A percentile compares a stretch with the other conserved stretches of the same genome.
Evolutionary conservation across 1,140 invertebrate species (phyloP).

Genomic region (Drosophila kanapiae): DNA sequence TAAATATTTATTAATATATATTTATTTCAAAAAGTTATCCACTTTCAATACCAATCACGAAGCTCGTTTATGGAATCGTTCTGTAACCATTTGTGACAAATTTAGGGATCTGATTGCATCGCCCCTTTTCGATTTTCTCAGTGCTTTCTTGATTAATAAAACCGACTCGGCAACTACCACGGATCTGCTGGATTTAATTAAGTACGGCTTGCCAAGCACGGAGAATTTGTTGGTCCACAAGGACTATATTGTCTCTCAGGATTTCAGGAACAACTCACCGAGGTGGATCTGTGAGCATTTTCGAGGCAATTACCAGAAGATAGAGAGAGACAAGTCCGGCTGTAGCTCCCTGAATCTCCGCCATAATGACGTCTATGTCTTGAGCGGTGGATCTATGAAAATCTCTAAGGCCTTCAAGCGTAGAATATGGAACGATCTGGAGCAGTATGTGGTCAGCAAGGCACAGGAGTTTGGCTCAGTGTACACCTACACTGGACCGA

Average conservation of each 20-base stretch:
- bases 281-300: constrained; percentile 70
- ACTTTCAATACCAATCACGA: constrained; percentile 65
- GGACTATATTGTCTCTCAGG: constrained; percentile 68
- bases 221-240: constrained; percentile 63
- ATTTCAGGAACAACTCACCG: constrained; percentile 45
- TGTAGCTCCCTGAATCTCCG: constrained; percentile 50
- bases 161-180: constrained; percentile 3
- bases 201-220: constrained; percentile 61
- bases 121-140: constrained; percentile 41
- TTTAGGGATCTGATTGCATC: constrained; percentile 42
- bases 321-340: constrained; percentile 14
- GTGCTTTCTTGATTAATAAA: constrained; percentile 28
- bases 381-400: constrained; percentile 46
- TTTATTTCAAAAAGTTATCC: constrained; percentile 39
- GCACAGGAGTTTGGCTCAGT: constrained; percentile 52
- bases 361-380: constrained; percentile 63
- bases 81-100: constrained; percentile 30
- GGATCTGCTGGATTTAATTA: constrained; percentile 57
- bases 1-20: neutral
- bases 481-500: constrained; percentile 63
- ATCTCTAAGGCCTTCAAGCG: constrained; percentile 54
- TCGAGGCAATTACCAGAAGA: constrained; percentile 35
- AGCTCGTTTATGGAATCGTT: constrained; percentile 51
- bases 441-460: constrained; percentile 35
- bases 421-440: constrained; percentile 54